These are phyloP conservation scores for Drosophila lini DNA, from an alignment of 1,140 invertebrate species.

Conservation along the genomic window DNA sequence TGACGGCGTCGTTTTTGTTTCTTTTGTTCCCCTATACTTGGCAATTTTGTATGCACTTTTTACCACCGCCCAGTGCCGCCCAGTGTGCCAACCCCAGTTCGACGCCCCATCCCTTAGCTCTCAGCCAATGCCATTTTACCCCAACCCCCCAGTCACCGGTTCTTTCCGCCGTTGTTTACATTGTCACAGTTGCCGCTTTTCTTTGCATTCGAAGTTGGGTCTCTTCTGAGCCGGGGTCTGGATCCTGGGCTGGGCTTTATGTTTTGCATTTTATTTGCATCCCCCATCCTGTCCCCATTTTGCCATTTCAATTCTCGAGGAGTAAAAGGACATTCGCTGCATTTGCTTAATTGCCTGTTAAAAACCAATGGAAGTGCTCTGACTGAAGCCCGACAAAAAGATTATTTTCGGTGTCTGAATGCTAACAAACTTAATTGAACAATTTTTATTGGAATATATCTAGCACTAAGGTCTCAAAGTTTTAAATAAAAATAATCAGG, in stretches of 20 bases:
- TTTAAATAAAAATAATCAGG: neutral
- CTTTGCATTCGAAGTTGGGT: conserved; percentile 71
- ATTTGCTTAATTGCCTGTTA: conserved; percentile 71
- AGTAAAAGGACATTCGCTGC: conserved; percentile 49
- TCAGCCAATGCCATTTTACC: conserved; percentile 3
- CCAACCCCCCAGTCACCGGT: neutral
- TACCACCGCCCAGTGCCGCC: conserved; percentile 23
- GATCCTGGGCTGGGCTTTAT: conserved; percentile 58
- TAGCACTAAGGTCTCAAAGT: neutral
- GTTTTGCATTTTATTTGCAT: conserved; percentile 77
- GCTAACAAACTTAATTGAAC: neutral
- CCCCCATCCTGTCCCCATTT: neutral
- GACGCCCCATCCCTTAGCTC: neutral
- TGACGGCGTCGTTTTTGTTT: conserved; percentile 62
- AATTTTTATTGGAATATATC: neutral
- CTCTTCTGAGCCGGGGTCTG: conserved; percentile 22
- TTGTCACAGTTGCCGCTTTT: conserved; percentile 79
- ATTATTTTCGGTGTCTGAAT: conserved; percentile 7
- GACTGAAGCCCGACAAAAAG: neutral
- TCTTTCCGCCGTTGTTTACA: conserved; percentile 73
- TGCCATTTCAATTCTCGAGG: conserved; percentile 14
- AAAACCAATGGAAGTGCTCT: conserved; percentile 7
- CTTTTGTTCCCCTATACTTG: conserved; percentile 72
- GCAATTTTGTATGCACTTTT: conserved; percentile 81
- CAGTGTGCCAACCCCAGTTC: neutral